A percentile compares a stretch with the other conserved stretches of the same genome.
Conservation (phyloP, 2,797 vertebrate species). For the Pseudomugil tenellus region DNA sequence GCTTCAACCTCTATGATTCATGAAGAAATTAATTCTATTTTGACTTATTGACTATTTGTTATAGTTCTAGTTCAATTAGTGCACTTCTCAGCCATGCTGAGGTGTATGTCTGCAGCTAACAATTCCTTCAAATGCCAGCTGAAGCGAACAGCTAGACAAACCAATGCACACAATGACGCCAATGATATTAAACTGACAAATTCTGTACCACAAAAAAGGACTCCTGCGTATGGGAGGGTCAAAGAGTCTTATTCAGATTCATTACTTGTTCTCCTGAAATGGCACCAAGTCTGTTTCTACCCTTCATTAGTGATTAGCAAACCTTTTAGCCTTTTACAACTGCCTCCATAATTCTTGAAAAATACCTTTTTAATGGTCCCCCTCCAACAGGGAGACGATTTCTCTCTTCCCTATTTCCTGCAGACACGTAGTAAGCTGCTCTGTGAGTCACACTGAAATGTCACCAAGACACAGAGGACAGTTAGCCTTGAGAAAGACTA, state of each 20-base stretch:
- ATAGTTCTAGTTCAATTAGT: slow-evolving; percentile 61
- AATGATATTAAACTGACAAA: slow-evolving; percentile 79
- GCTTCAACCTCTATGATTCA: neutral
- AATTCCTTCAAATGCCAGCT: slow-evolving; percentile 75
- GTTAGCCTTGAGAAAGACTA: slow-evolving; percentile 52
- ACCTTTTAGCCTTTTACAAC: slow-evolving; percentile 77
- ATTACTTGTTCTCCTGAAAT: slow-evolving; percentile 79
- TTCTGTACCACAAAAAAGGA: slow-evolving; percentile 63
- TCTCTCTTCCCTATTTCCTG: slow-evolving; percentile 50
- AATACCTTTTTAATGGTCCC: slow-evolving; percentile 79
- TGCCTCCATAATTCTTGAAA: slow-evolving; percentile 76
- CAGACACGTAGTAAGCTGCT: slow-evolving; percentile 68
- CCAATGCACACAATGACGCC: slow-evolving; percentile 73
- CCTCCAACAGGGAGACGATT: slow-evolving; percentile 59
- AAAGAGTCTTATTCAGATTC: slow-evolving; percentile 75
- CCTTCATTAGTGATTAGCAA: slow-evolving; percentile 81
- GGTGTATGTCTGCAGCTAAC: slow-evolving; percentile 30
- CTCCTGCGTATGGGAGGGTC: slow-evolving; percentile 73
- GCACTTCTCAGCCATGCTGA: slow-evolving; percentile 28
- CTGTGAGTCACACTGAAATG: slow-evolving; percentile 77
- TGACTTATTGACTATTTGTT: slow-evolving; percentile 11
- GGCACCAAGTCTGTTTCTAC: slow-evolving; percentile 73
- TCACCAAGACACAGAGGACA: slow-evolving; percentile 66
- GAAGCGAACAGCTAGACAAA: slow-evolving; percentile 72
- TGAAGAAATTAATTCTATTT: neutral